Conservation (phyloP, 1,140 invertebrate genomes). For the Sinella curviseta region DNA sequence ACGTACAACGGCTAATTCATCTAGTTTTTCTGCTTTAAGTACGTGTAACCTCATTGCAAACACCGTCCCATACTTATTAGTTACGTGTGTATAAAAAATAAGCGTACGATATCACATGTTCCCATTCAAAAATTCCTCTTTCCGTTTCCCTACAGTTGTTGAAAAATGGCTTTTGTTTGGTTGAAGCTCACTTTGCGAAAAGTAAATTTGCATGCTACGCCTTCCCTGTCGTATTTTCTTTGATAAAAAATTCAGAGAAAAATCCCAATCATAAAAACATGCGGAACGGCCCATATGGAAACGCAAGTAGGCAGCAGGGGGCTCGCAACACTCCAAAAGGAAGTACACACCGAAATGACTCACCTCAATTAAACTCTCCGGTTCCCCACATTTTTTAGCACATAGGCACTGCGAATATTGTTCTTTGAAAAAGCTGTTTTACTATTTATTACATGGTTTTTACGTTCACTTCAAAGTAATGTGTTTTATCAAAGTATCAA, state of each 20-base stretch:
- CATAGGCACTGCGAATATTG: no score
- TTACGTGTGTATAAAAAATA: no score
- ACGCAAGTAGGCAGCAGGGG: no score
- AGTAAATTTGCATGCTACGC: conserved; percentile 4
- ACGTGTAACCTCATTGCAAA: no score
- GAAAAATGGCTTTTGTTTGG: background rate
- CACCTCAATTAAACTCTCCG: background rate
- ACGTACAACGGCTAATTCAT: no score
- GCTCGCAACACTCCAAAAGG: no score
- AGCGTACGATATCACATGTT: no score
- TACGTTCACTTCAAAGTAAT: background rate
- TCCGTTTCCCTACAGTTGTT: background rate
- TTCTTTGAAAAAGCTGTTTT: no score
- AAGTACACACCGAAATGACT: background rate
- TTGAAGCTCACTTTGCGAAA: background rate
- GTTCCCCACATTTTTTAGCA: background rate
- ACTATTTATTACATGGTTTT: conserved; percentile 1
- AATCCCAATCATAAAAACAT: background rate
- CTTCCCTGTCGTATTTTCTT: no score
- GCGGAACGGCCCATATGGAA: background rate
- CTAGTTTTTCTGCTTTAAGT: no score
- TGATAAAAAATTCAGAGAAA: background rate
- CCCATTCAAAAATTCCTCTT: background rate
- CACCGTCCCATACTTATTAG: no score
- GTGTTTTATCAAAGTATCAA: background rate